Base-by-base conservation (phyloP, 1,140 invertebrate species). In the Dryas iulia region DNA sequence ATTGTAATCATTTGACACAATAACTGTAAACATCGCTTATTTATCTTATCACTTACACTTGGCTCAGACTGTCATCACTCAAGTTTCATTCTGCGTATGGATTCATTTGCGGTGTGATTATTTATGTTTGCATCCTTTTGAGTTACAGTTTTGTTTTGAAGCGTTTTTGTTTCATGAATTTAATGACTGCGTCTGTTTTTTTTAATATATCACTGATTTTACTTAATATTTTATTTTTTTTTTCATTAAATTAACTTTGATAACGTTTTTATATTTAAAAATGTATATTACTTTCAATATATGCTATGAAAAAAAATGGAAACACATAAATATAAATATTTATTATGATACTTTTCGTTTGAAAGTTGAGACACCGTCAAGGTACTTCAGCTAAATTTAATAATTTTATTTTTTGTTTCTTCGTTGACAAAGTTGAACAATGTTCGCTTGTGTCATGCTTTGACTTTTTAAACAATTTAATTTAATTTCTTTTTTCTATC, bases 1-100 rank as follows among this genome's bases (percentile, higher is more conserved):
- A 59, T 47, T 65, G 56, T 52, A 71, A 67, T 63, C 63, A 70
- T 67, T 74, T 66, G 33, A 28, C 60, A 58, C 26, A 39, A 68
- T 63, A 63, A 47, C 47, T 75, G 70, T 70, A 64, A 66, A 69
- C 61, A 70, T 63, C 28, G 70, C 70, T 72, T 71, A 69, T 75
- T 72, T 72, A 72, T 75, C 61, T 61, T 73, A 73, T 73, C 66
- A 58, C 28, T 63, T 21, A 21, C 8, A 47, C 54, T 69, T 54
- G 33, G 14, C 67, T 62, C 33, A 23, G 61, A 66, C 62, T 66
- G 47, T 56, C 47, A 58, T 66, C 59, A 71, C 58, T 73, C 61
- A 56, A 31, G 35, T 69, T 60, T 72, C 58, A 72, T 71, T 71
- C 65, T 30, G 63, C 59, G 63, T 69, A 71, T 64, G 26, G 30